These are phyloP conservation scores for Notarius quadriscutis DNA, from an alignment of 2,113 vertebrate genomes.

Conservation along the genomic window DNA sequence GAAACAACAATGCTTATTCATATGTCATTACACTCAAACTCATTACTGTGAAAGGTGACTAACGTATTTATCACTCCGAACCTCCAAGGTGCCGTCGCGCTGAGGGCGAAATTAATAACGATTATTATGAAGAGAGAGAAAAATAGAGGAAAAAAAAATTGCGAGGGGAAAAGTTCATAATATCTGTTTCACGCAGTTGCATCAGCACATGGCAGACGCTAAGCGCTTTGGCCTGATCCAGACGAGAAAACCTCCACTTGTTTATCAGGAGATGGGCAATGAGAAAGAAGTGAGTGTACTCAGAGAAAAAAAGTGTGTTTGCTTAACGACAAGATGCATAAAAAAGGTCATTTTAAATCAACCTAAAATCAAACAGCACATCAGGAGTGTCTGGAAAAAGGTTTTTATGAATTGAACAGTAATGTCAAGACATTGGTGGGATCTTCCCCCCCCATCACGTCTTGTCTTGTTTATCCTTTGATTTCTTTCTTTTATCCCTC, in stretches of 20 bases:
- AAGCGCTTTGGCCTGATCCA: slow-evolving; percentile 50
- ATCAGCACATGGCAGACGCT: slow-evolving; percentile 54
- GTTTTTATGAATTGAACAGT: slow-evolving; percentile 3
- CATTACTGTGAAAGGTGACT: slow-evolving; percentile 51
- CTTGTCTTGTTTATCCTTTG: neutral
- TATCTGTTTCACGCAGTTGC: slow-evolving; percentile 67
- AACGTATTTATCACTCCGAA: slow-evolving; percentile 52
- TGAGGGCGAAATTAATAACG: slow-evolving; percentile 39
- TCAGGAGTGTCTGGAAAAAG: slow-evolving; percentile 39
- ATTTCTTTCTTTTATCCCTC: slow-evolving; percentile 15
- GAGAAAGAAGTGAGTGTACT: neutral
- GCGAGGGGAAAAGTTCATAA: slow-evolving; percentile 59
- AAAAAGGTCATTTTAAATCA: neutral
- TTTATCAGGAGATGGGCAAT: slow-evolving; percentile 30
- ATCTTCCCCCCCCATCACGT: neutral
- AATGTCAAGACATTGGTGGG: neutral
- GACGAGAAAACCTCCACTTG: slow-evolving; percentile 37
- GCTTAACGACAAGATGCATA: slow-evolving; percentile 3
- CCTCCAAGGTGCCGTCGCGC: neutral
- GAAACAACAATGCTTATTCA: slow-evolving; percentile 51
- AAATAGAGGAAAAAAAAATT: slow-evolving; percentile 17
- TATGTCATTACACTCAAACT: slow-evolving; percentile 39
- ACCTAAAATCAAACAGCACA: slow-evolving; percentile 22
- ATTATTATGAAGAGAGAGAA: slow-evolving; percentile 36
- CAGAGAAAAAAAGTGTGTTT: neutral